phyloP scores from a whole-genome alignment of 92 coral and sea anemone genomes.

The Metridium senile region DNA sequence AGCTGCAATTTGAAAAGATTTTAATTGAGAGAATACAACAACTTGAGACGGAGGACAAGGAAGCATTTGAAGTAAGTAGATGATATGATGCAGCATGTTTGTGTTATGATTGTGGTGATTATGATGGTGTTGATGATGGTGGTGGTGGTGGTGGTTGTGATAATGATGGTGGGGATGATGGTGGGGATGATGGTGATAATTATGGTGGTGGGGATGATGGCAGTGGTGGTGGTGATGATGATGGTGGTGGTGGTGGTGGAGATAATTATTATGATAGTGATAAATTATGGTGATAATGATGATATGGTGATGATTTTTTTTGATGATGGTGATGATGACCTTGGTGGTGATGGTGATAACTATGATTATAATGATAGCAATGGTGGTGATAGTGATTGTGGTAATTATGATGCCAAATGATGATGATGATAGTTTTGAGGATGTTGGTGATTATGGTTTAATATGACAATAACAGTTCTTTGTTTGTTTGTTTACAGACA shows the following conservation, averaged over 20 bases:
- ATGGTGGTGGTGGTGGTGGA: background rate
- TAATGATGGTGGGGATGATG: background rate
- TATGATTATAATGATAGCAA: no score
- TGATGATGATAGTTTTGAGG: no score
- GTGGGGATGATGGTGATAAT: background rate
- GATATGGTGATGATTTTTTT: background rate
- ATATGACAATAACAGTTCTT: background rate
- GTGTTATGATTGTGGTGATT: background rate
- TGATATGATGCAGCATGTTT: background rate
- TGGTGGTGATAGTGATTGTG: background rate
- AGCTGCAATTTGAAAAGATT: slow-evolving; percentile 53
- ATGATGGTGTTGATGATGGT: background rate
- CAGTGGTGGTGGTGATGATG: background rate
- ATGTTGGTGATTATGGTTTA: background rate
- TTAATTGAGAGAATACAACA: slow-evolving; percentile 47
- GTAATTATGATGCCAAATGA: no score
- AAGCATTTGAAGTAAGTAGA: slow-evolving; percentile 58
- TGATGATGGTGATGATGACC: background rate
- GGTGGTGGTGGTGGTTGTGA: background rate
- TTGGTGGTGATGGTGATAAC: background rate
- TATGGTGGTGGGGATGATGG: no score
- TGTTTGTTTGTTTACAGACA: background rate
- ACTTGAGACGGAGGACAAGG: slow-evolving; percentile 60
- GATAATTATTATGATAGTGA: no score
- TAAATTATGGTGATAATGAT: background rate